Base-by-base conservation (phyloP, 2,113 vertebrate species). In the Zosterops japonicus region DNA sequence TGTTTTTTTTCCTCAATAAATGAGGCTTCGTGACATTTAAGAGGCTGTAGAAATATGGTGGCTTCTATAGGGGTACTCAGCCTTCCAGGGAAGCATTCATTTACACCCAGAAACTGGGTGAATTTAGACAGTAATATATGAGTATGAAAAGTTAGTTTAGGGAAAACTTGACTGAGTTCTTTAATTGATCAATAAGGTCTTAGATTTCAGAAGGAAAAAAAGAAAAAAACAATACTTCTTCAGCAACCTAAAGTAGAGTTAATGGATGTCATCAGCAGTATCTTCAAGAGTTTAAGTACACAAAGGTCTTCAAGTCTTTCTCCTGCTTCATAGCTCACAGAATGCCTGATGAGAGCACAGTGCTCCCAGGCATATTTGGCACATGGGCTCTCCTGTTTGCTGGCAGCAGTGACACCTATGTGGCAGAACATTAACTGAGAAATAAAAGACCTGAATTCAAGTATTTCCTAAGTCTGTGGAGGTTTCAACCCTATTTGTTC, bases 201-300 rank as follows among this genome's bases (percentile, higher is more conserved):
- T 74, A n/a, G 6, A 65, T 55, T 79, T 85, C 9, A 29, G 14
- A 50, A 25, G 21, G 2, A 5, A 5, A 3, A 36, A 46, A 18
- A 39, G 36, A 2, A n/a, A 15, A 21, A 16, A 42, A 20, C 0
- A 39, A 39, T 39, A 0, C 3, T 68, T 74, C 11, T n/a, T 36
- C n/a, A 47, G 9, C 9, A 74, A 33, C 3, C 5, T 55, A 47
- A 57, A 70, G 1, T 2, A 14, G 4, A 65, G 27, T 28, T 56
- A 53, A 55, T 36, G 25, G 53, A 65, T 61, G 10, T 47, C 4
- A 20, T 75, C 41, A 77, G 6, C 15, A 79, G 4, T 20, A 25
- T 53, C 12, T 75, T 78, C 29, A 39, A 18, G 55, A 21, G 50
- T 7, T 11, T 42, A 50, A 67, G 25, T 8, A 35, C 13, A 18